Conservation (phyloP, 2,888 invertebrate species). For the Cryptosula pallasiana region DNA sequence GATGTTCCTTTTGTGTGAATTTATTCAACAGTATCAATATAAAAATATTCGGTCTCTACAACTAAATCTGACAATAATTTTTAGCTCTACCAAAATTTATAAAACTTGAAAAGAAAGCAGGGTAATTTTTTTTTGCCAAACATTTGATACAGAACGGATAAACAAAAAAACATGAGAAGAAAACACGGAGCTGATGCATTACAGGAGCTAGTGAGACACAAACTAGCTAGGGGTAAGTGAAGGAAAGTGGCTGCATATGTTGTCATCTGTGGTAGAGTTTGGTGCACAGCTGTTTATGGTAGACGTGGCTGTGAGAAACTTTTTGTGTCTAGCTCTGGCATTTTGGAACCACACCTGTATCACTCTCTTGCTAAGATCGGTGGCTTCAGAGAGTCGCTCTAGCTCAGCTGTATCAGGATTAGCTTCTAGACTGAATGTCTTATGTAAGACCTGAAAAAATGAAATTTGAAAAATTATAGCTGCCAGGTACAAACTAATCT, state of each 20-base stretch:
- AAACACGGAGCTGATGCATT: no score
- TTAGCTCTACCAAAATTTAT: neutral
- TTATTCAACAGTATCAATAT: no score
- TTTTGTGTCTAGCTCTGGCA: constrained; percentile 10
- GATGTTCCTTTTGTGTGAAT: no score
- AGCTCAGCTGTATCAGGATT: constrained; percentile 13
- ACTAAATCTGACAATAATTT: neutral
- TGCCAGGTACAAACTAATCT: neutral
- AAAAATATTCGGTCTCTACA: no score
- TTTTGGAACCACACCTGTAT: constrained; percentile 25
- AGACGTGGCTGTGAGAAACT: neutral
- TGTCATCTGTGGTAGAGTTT: neutral
- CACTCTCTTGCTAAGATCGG: constrained; percentile 16
- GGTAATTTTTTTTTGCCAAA: no score
- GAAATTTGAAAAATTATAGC: neutral
- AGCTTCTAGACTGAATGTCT: neutral
- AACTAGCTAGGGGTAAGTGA: no score
- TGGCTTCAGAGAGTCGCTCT: neutral
- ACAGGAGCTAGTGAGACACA: no score
- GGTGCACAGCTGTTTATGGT: neutral
- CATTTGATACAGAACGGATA: no score
- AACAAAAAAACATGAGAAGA: no score
- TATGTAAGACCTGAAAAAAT: constrained; percentile 15
- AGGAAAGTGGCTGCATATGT: neutral
- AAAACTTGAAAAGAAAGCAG: neutral